These are phyloP conservation scores for Squalus acanthias DNA, from an alignment of 2,797 vertebrate species.

Conservation along the genomic window DNA sequence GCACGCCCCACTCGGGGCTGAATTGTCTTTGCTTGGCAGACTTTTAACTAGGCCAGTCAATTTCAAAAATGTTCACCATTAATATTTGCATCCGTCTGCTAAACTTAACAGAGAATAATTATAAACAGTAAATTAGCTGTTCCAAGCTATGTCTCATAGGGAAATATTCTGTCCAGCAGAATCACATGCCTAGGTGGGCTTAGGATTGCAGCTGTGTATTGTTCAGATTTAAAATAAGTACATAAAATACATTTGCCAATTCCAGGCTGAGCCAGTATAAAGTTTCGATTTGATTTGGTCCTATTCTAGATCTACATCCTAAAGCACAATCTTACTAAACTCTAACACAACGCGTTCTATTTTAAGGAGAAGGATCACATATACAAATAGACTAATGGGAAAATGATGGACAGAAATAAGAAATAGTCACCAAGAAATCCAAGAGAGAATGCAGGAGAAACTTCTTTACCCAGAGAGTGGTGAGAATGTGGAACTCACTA, in stretches of 20 bases:
- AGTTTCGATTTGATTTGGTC: background rate
- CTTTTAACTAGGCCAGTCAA: background rate
- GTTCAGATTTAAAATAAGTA: background rate
- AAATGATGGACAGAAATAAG: background rate
- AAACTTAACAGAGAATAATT: slow-evolving; percentile 23
- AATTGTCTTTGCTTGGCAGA: background rate
- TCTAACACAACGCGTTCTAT: background rate
- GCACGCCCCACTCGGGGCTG: background rate
- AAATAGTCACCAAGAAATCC: background rate
- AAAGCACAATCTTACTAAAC: background rate
- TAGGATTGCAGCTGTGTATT: background rate
- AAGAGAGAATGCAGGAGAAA: no score
- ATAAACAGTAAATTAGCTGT: background rate
- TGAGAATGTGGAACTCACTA: background rate
- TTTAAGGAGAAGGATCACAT: background rate
- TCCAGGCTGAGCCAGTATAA: background rate
- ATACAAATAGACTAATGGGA: background rate
- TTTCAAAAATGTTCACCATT: background rate
- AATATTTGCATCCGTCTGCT: background rate
- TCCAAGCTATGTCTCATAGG: no score
- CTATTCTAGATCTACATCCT: background rate
- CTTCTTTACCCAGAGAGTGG: background rate
- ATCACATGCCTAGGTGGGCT: background rate
- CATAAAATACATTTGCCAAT: background rate
- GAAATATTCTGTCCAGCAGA: background rate